Conservation (phyloP, 1,140 invertebrate species). For the Patella vulgata region DNA sequence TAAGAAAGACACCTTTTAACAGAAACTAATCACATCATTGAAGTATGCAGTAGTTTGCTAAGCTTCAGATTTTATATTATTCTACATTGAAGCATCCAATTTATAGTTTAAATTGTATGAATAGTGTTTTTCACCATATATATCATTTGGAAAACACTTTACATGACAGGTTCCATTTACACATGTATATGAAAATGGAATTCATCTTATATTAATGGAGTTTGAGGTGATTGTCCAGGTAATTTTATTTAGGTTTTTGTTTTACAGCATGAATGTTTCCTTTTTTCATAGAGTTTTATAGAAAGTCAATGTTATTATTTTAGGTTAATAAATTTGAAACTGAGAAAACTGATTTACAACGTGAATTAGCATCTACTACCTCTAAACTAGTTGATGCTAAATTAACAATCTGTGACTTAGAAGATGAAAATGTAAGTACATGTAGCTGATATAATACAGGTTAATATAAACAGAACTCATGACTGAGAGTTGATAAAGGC, state of each 20-base stretch:
- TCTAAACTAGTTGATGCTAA: constrained; percentile 89
- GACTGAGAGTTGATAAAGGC: too few species aligned
- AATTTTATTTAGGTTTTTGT: background rate
- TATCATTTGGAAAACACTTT: too few species aligned
- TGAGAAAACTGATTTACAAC: constrained; percentile 86
- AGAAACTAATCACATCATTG: too few species aligned
- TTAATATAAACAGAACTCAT: background rate
- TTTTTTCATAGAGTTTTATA: background rate
- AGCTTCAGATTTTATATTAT: too few species aligned
- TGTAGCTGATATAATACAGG: background rate
- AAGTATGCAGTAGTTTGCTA: too few species aligned
- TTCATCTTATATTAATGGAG: constrained; percentile 7
- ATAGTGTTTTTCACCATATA: too few species aligned
- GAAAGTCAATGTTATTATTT: too few species aligned
- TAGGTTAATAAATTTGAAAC: constrained; percentile 87
- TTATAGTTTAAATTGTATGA: too few species aligned
- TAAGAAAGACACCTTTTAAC: too few species aligned
- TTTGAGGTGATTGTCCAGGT: background rate
- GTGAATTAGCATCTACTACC: constrained; percentile 87
- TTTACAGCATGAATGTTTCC: background rate
- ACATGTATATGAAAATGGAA: too few species aligned
- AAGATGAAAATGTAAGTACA: constrained; percentile 88
- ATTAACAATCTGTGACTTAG: constrained; percentile 84
- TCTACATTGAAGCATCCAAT: too few species aligned
- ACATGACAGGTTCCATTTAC: too few species aligned